Percentiles rank a stretch among this genome's conserved stretches.
phyloP scores from a whole-genome alignment of 2,113 vertebrate species.

The Sterrhoptilus dennistouni region DNA sequence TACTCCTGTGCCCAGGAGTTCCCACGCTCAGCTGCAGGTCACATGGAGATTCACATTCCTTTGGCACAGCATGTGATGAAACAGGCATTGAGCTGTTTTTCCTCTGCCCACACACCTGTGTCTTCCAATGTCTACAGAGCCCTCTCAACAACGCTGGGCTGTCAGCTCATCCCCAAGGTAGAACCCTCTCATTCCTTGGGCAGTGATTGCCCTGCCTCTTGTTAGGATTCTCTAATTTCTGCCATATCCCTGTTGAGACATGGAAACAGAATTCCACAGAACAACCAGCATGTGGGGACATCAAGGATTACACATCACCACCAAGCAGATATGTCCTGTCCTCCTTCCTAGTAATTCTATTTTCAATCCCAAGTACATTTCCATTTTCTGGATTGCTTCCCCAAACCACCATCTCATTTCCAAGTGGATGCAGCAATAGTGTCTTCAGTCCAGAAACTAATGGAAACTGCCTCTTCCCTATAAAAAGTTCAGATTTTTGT shows the following conservation, averaged over 20 bases:
- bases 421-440: neutral
- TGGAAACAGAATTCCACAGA: neutral
- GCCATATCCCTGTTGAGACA: neutral
- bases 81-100: neutral
- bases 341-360: neutral
- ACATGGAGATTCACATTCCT: neutral
- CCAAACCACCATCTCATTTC: neutral
- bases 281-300: too few relatives aligned
- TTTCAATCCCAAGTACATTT: neutral
- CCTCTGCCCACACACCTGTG: accelerated
- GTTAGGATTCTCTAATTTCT: neutral
- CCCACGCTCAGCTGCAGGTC: accelerated
- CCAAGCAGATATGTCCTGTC: neutral
- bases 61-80: neutral
- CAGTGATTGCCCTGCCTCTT: neutral
- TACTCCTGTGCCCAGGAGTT: accelerated
- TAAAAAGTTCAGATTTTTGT: neutral
- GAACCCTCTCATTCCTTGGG: neutral
- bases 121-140: neutral
- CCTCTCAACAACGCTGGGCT: neutral
- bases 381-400: neutral
- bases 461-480: neutral
- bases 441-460: neutral
- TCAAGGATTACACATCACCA: neutral
- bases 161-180: neutral